These are phyloP conservation scores for Phacellophora camtschatica DNA, from an alignment of 30 jellyfish, hydroid and myxozoan genomes.

Conservation along the genomic window DNA sequence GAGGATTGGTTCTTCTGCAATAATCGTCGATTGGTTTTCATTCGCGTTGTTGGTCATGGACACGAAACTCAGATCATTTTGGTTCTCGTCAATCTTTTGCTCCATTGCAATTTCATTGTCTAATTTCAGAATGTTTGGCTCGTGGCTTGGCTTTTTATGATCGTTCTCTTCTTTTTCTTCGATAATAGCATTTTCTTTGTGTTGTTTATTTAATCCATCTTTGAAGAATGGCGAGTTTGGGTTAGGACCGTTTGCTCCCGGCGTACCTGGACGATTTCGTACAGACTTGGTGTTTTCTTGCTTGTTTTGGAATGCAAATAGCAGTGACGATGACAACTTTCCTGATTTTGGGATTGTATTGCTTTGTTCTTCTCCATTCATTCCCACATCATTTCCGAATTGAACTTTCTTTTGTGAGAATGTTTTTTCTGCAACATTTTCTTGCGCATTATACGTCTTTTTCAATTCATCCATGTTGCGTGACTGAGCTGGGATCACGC, in stretches of 20 bases:
- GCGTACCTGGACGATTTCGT: constrained; percentile 36
- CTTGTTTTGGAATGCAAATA: not conserved
- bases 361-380: not conserved
- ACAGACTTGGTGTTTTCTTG: not conserved
- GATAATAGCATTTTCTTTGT: not conserved
- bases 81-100: not conserved
- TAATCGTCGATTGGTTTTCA: not conserved
- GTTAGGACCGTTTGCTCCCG: constrained; percentile 12
- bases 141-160: too few relatives aligned
- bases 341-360: not conserved
- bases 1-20: not conserved
- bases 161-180: too few relatives aligned
- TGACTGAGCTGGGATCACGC: too few relatives aligned
- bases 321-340: constrained; percentile 11
- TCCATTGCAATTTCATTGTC: not conserved
- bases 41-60: not conserved
- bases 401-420: constrained; percentile 6
- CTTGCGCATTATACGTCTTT: too few relatives aligned
- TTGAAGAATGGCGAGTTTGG: not conserved
- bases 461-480: too few relatives aligned
- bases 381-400: constrained; percentile 11
- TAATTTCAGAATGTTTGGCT: not conserved
- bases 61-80: too few relatives aligned
- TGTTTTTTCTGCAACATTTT: not conserved
- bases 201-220: not conserved